Percentiles rank a stretch among this genome's conserved stretches.
These are phyloP conservation scores for Scytalopus superciliaris DNA, from an alignment of 2,113 vertebrate species.

Conservation along the genomic window DNA sequence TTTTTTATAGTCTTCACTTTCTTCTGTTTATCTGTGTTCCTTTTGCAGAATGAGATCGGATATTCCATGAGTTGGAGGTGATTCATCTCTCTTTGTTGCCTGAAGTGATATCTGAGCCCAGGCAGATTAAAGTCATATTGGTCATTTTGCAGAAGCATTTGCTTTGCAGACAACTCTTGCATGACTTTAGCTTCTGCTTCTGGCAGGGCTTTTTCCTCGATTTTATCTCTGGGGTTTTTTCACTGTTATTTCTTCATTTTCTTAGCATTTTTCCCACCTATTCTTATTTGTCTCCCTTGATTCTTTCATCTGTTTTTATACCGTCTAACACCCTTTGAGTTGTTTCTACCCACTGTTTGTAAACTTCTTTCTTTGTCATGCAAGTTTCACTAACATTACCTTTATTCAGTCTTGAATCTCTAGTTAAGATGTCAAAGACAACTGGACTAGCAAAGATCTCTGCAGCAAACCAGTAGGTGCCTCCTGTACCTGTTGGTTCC, in stretches of 20 bases:
- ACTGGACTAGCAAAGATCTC: not conserved
- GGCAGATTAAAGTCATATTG: not conserved
- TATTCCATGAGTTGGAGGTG: not conserved
- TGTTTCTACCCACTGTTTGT: not conserved
- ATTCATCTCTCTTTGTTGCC: not conserved
- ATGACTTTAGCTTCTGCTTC: not conserved
- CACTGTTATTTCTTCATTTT: not conserved
- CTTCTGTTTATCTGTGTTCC: not conserved
- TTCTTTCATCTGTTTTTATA: not conserved
- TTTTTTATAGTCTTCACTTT: not conserved
- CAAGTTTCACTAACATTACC: not conserved
- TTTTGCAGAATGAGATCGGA: not conserved
- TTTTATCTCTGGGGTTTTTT: not conserved
- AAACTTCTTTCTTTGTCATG: not conserved
- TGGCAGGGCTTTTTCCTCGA: not conserved
- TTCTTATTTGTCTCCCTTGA: not conserved
- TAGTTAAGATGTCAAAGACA: not conserved
- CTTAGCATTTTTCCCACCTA: not conserved
- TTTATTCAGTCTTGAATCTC: not conserved
- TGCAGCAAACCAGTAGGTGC: not conserved
- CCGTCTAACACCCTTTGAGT: not conserved
- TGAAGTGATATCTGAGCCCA: not conserved
- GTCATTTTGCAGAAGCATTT: not conserved
- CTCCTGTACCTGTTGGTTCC: not conserved
- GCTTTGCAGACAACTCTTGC: not conserved